Evolutionary conservation across 2,797 vertebrate genomes (phyloP), one percentile per base, ranked within the genome.

Genomic region (Choloepus didactylus): DNA sequence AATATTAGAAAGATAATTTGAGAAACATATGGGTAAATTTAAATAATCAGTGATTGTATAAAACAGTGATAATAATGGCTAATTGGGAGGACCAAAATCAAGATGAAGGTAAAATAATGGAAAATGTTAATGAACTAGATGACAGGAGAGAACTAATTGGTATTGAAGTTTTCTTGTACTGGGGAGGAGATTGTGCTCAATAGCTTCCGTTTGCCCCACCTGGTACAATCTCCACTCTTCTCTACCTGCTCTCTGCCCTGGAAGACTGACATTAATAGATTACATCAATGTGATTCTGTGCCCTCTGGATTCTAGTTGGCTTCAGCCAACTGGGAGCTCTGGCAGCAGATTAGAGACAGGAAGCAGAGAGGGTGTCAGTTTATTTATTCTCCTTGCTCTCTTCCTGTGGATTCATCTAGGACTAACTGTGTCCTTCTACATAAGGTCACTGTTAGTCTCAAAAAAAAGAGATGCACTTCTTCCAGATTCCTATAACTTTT

Each of bases 51-150:
- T 41, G n/a, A 21, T 15, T 79, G 3, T 70, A 35, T 73, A 80
- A 77, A 67, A 38, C n/a, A 66, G 60, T 29, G 35, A 41, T 60
- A 49, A 38, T 49, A n/a, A 72, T 38, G 54, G 72, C 12, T 79
- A 82, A 41, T 75, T 19, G 27, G 31, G 10, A 15, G 46, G 56
- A 80, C 69, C 56, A 77, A 69, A 94, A 66, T 75, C 72, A 89
- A 94, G 27, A 67, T 75, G 38, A 88, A 93, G 75, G 5, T 46
- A 46, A 87, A 91, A 41, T 44, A 67, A 38, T 76, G 35, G 81
- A 56, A 56, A 56, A 79, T 66, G 93, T 25, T 31, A 49, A 79
- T 67, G 59, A 87, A 38, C 35, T 54, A 59, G 16, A 49, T 35
- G 14, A 38, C n/a, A 85, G 27, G 59, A 88, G 4, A 2, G 4